Evolutionary conservation across 2,888 invertebrate species (phyloP).

Genomic region (Hemithea aestivaria): DNA sequence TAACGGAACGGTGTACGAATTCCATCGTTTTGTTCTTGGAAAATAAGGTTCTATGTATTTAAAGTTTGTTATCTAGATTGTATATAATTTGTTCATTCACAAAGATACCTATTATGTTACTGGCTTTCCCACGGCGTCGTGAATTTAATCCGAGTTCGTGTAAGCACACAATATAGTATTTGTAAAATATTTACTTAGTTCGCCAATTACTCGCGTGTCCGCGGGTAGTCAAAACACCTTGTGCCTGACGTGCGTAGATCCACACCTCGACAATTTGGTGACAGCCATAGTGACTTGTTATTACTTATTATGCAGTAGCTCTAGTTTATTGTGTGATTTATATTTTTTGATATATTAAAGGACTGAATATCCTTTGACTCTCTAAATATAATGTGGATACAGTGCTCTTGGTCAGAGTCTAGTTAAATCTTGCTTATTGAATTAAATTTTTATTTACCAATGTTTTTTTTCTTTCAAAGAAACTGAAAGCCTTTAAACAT

Average conservation of each 20-base stretch:
- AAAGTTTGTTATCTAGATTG: slow-evolving; percentile 41
- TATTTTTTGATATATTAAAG: not conserved
- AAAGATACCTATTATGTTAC: slow-evolving; percentile 29
- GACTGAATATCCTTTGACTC: slow-evolving; percentile 2
- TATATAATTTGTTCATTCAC: slow-evolving; percentile 38
- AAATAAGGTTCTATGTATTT: slow-evolving; percentile 31
- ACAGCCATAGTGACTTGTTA: not conserved
- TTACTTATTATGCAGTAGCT: not conserved
- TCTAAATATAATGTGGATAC: slow-evolving; percentile 1
- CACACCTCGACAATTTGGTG: slow-evolving; percentile 1
- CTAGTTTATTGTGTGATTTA: not conserved
- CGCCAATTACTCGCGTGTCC: not conserved
- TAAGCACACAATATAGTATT: slow-evolving; percentile 1
- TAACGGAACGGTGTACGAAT: too few relatives aligned
- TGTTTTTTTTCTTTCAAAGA: too few relatives aligned
- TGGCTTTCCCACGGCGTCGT: slow-evolving; percentile 32
- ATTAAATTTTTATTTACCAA: too few relatives aligned
- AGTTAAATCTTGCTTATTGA: too few relatives aligned
- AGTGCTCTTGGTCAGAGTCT: not conserved
- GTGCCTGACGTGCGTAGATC: not conserved
- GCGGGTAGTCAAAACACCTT: slow-evolving; percentile 2
- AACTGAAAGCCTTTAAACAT: too few relatives aligned
- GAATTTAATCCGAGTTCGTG: slow-evolving; percentile 12
- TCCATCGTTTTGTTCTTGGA: too few relatives aligned
- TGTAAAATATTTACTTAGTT: slow-evolving; percentile 1